Conservation (phyloP, 1,140 invertebrate genomes). For the Lysiphlebus fabarum region DNA sequence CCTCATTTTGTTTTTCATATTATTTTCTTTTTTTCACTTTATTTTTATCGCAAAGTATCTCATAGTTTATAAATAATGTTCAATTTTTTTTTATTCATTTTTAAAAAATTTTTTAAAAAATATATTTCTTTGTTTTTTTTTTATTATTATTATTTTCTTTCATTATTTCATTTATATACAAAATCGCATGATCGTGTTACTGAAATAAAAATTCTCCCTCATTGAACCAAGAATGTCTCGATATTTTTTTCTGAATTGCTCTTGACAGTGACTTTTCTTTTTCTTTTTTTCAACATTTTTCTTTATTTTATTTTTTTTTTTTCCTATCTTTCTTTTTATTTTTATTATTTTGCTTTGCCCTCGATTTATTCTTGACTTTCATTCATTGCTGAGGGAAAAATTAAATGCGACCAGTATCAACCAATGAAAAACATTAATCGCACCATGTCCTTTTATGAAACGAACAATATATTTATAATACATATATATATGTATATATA, state of each 20-base stretch:
- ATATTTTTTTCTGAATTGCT: too few relatives aligned
- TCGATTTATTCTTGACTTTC: conserved; percentile 15
- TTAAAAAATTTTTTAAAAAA: too few relatives aligned
- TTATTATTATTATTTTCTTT: conserved; percentile 2
- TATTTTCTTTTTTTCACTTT: conserved; percentile 25
- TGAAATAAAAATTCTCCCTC: conserved; percentile 12
- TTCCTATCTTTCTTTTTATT: conserved; percentile 9
- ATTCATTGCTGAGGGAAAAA: conserved; percentile 9
- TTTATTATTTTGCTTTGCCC: conserved; percentile 5
- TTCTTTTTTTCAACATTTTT: conserved; percentile 21
- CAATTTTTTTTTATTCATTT: too few relatives aligned
- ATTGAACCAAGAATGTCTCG: too few relatives aligned
- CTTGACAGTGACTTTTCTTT: conserved; percentile 8
- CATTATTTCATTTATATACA: conserved; percentile 16
- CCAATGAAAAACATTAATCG: conserved; percentile 16
- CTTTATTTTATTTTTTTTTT: conserved; percentile 25
- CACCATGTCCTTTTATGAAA: conserved; percentile 9
- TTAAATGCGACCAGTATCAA: not conserved
- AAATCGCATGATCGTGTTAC: conserved; percentile 17
- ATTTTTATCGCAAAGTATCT: not conserved
- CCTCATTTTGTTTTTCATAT: not conserved
- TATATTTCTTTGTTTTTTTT: not conserved
- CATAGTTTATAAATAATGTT: too few relatives aligned
- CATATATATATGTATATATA: conserved; percentile 4
- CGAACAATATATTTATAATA: not conserved